Evolutionary conservation across 2,797 vertebrate species (phyloP).

Genomic region (Alosa sapidissima): DNA sequence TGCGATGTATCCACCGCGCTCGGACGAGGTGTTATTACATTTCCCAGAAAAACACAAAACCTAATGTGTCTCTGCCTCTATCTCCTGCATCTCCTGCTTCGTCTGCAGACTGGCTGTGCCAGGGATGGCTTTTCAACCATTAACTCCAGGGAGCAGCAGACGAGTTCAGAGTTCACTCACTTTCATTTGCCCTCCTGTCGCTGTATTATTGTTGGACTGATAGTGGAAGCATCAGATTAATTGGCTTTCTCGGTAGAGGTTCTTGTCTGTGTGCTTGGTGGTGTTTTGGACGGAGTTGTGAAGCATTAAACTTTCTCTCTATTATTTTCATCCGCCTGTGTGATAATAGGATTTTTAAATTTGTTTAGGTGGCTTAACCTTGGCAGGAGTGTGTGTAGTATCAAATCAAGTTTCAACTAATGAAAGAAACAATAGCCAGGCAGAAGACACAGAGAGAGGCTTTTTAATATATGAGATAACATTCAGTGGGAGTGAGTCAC

Average conservation of each 20-base stretch:
- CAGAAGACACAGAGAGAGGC: neutral
- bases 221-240: neutral
- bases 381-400: neutral
- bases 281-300: neutral
- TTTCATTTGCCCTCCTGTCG: neutral
- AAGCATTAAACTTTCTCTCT: neutral
- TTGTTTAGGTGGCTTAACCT: neutral
- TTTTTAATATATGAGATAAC: constrained; percentile 16
- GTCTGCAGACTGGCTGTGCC: neutral
- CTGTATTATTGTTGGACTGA: neutral
- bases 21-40: neutral
- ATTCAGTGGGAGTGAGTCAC: constrained; percentile 10
- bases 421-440: neutral
- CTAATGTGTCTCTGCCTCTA: neutral
- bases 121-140: neutral
- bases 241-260: neutral
- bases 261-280: neutral
- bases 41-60: neutral
- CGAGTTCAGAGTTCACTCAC: neutral
- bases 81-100: neutral
- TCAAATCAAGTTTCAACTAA: neutral
- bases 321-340: neutral
- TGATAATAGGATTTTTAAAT: neutral
- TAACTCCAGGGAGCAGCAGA: neutral
- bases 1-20: neutral